Conservation (phyloP, 1,140 invertebrate genomes). For the Tetraneura akinire region DNA sequence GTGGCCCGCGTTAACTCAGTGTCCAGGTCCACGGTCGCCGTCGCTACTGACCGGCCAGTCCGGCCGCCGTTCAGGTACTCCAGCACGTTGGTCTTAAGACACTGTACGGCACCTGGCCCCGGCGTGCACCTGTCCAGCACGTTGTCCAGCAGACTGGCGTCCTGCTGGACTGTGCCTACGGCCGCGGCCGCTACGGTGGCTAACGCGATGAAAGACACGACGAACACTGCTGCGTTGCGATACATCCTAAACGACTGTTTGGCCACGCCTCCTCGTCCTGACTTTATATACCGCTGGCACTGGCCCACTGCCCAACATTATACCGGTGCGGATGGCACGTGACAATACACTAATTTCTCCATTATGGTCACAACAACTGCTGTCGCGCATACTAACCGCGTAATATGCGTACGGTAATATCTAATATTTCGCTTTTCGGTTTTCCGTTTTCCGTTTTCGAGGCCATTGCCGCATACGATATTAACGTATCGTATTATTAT, state of each 20-base stretch:
- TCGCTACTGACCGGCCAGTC: background rate
- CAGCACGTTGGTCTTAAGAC: conserved; percentile 73
- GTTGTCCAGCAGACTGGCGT: conserved; percentile 27
- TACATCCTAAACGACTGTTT: conserved; percentile 45
- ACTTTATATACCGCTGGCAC: conserved; percentile 30
- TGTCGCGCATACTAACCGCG: conserved; percentile 5
- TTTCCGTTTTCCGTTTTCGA: background rate
- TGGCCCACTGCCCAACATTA: conserved; percentile 46
- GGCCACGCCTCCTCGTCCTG: conserved; percentile 38
- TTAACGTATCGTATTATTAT: no score
- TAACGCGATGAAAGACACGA: background rate
- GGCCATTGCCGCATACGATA: background rate
- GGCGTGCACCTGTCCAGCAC: conserved; percentile 30
- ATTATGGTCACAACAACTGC: background rate
- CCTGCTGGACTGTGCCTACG: background rate
- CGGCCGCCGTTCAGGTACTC: conserved; percentile 66
- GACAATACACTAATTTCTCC: conserved; percentile 43
- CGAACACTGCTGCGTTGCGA: conserved; percentile 8
- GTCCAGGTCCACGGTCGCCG: background rate
- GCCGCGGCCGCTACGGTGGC: background rate
- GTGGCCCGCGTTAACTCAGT: background rate
- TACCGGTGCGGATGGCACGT: conserved; percentile 35
- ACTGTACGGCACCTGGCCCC: conserved; percentile 63
- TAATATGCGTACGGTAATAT: background rate
- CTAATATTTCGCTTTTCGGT: background rate